Base-by-base conservation (phyloP, 2,113 vertebrate species). In the Perca fluviatilis region DNA sequence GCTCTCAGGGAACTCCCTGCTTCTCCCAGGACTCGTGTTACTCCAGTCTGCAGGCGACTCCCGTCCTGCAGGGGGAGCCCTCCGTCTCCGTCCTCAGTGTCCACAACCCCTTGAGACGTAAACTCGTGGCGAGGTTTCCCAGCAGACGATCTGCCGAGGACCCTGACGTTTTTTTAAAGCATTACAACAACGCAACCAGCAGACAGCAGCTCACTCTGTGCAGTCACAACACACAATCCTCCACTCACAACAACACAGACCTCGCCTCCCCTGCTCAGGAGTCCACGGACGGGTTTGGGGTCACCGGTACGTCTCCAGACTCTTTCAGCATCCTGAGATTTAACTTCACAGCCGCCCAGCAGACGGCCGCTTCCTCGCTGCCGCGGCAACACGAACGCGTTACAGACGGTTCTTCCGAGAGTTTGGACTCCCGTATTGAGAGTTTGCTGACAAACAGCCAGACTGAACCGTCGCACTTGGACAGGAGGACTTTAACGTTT, bases 401-500 rank as follows among this genome's bases (percentile, higher is more conserved):
- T 8, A 40, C 36, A 40, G 36, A 40, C 36, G 36, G 36, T 8
- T 40, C 36, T 8, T 40, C 36, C 8, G 36, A 96, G 91, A 97
- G 96, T 94, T 94, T 99, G 88, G 98, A 99, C 92, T 97, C 97
- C 0, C 96, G 98, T 74, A 99, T 99, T 75, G 97, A 99, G 92
- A 98, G 97, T 96, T 95, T 99, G 86, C 93, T 99, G 82, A 97
- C 96, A 84, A 96, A 96, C 85, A 95, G 67, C 27, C 86, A 96
- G 85, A 95, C 95, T 81, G 96, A 96, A 78, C 82, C 95, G 23
- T 95, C 94, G 56, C 95, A 95, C 88, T 92, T 97, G 19, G 93
- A 89, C 0, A 95, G 96, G 62, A 95, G 94, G 40, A 95, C 95
- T 89, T 95, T 95, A 33, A 33, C 2, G 30, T 33, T 5, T 33